A percentile compares a stretch with the other conserved stretches of the same genome.
Conservation (phyloP, 37 sponge, comb jelly and placozoan genomes). For the Crambe crambe region DNA sequence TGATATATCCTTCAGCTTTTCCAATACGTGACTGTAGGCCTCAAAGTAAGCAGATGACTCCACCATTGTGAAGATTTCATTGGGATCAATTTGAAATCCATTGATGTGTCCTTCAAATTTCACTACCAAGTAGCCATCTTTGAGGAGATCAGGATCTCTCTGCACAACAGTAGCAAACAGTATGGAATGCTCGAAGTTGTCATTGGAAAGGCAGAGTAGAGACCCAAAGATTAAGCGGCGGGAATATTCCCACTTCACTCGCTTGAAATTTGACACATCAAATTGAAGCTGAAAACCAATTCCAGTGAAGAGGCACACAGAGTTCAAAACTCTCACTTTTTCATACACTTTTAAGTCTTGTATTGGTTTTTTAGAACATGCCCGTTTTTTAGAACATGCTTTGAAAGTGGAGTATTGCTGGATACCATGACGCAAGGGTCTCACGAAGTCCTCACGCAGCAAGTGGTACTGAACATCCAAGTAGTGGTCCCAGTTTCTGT, state of each 20-base stretch:
- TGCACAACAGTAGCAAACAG: slow-evolving; percentile 71
- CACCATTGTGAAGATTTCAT: slow-evolving; percentile 41
- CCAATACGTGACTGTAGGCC: slow-evolving; percentile 81
- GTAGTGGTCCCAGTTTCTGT: slow-evolving; percentile 72
- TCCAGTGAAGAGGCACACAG: slow-evolving; percentile 68
- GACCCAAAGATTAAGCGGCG: slow-evolving; percentile 82
- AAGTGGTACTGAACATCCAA: slow-evolving; percentile 81
- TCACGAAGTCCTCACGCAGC: slow-evolving; percentile 84
- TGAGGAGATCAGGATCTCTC: slow-evolving; percentile 47
- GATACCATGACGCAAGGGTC: slow-evolving; percentile 75
- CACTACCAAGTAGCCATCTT: slow-evolving; percentile 50
- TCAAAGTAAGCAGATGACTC: slow-evolving; percentile 91
- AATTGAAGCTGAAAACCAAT: slow-evolving; percentile 66
- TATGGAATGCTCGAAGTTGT: slow-evolving; percentile 38
- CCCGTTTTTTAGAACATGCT: background rate
- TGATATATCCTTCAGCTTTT: slow-evolving; percentile 46
- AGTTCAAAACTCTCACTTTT: slow-evolving; percentile 41
- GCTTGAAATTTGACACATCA: slow-evolving; percentile 32
- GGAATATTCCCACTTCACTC: slow-evolving; percentile 83
- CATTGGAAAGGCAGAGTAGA: slow-evolving; percentile 76
- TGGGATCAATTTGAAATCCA: slow-evolving; percentile 42
- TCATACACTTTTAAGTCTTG: slow-evolving; percentile 55
- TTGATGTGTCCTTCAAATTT: slow-evolving; percentile 69
- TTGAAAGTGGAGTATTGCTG: slow-evolving; percentile 1
- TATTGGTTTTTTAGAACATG: too few relatives aligned